These are phyloP conservation scores for Hylaea fasciaria DNA, from an alignment of 2,888 invertebrate genomes.

Conservation along the genomic window DNA sequence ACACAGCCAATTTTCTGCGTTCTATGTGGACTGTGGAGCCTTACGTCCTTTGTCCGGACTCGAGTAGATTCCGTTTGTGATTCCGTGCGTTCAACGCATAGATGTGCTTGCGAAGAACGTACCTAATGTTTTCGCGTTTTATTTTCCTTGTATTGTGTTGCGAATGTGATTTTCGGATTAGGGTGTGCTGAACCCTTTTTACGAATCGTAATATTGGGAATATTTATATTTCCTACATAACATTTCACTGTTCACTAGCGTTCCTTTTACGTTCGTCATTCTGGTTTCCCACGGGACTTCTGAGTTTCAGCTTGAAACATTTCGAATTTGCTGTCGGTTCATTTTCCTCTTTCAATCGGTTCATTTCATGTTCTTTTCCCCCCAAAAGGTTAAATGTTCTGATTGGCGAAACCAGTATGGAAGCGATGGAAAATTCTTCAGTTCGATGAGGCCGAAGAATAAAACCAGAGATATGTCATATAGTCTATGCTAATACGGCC, in stretches of 20 bases:
- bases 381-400: too few species aligned
- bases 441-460: too few species aligned
- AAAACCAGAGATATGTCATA: too few species aligned
- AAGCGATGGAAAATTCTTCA: too few species aligned
- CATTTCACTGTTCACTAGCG: constrained; percentile 19
- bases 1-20: constrained; percentile 34
- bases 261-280: neutral
- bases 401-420: too few species aligned
- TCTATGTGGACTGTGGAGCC: constrained; percentile 24
- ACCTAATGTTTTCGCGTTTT: constrained; percentile 33
- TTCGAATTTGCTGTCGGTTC: too few species aligned
- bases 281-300: neutral
- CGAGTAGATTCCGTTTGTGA: constrained; percentile 34
- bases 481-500: too few species aligned
- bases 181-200: constrained; percentile 18
- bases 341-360: too few species aligned
- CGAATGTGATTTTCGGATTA: constrained; percentile 28
- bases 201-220: constrained; percentile 22
- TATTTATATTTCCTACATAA: constrained; percentile 12
- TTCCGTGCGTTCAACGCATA: constrained; percentile 35
- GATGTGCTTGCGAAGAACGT: constrained; percentile 13
- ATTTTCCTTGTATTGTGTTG: constrained; percentile 29
- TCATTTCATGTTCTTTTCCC: too few species aligned
- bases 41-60: constrained; percentile 26
- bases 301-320: neutral